Base-by-base conservation (phyloP, 2,113 vertebrate species). In the Rhinichthys klamathensis region DNA sequence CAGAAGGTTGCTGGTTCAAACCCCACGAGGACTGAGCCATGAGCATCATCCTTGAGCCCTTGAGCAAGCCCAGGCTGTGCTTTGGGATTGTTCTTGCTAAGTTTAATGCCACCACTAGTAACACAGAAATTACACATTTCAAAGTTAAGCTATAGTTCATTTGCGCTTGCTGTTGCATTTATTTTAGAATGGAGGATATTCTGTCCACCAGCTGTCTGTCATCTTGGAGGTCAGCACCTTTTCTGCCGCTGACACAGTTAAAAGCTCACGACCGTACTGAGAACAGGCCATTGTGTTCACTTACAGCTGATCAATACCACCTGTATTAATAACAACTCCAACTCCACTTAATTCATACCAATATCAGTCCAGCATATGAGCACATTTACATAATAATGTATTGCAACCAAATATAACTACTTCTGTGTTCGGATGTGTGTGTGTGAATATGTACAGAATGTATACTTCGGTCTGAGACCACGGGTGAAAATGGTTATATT, bases 301-400 rank as follows among this genome's bases (percentile, higher is more conserved):
- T 18, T 41, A n/a, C 75, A 85, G 2, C 49, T 49, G 44, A 74
- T 82, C 78, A 58, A 81, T 86, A 61, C 32, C n/a, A 58, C 38
- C 58, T 27, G 67, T 63, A 12, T 69, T 21, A 81, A 44, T 81
- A 60, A 74, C 54, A 81, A 38, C 78, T 81, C 32, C 51, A 41
- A 21, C 38, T 30, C 23, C 46, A 73, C 67, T 85, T 78, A 32
- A 81, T 85, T 74, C 72, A 46, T 80, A 81, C 80, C 12, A 21
- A 27, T 51, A 30, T 16, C 61, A 85, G 2, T 74, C 60, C n/a
- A 80, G 35, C 67, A 46, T 78, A 35, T 80, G 32, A 72, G 5
- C 32, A 44, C 35, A 35, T 21, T 44, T 38, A 23, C 21, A 46
- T 46, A 56, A 44, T 85, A 18, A 54, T 46, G 18, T 44, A 44